Base-by-base conservation (phyloP, 2,797 vertebrate genomes). In the Paedocypris micromegethes region DNA sequence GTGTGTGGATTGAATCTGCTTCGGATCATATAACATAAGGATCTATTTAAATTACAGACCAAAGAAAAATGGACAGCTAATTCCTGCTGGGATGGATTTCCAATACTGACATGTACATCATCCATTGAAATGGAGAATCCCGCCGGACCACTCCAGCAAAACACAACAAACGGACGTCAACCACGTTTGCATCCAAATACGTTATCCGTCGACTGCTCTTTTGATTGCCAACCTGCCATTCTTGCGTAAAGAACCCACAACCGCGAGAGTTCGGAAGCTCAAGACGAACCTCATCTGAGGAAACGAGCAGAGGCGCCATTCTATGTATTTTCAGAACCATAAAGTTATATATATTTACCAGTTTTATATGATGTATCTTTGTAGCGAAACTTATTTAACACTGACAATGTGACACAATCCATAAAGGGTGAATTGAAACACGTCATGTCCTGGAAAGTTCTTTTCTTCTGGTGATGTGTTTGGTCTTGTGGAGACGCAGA, bases 331-430 rank as follows among this genome's bases (percentile, higher is more conserved):
- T 94, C 89, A 92, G 91, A 92, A 89, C 85, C 90, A 86, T 91
- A 91, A 93, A 93, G 90, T 64, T 64, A 90, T 93, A 92, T 93
- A 93, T 93, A 93, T 92, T 93, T 91, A 93, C 94, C 90, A 91
- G 86, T 93, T 94, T 93, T 91, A 90, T 91, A 93, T 92, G 91
- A 90, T 90, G 88, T 93, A 90, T 90, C 90, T 93, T 92, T 93
- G 90, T 92, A 93, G 90, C 90, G 87, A 92, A 88, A 80, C 81
- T 90, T 93, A 92, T 92, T 92, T 92, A 89, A 91, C 89, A 88
- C 89, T 87, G 85, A 86, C 85, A 84, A 83, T 77, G 87, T 88
- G 86, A 84, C 81, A 77, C 87, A 82, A 85, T 86, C 80, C 85
- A 64, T 78, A 53, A 79, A 76, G 44, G 58, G 57, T 69, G 67